phyloP scores from a whole-genome alignment of 2,888 invertebrate genomes.

The Strigamia crassipes region DNA sequence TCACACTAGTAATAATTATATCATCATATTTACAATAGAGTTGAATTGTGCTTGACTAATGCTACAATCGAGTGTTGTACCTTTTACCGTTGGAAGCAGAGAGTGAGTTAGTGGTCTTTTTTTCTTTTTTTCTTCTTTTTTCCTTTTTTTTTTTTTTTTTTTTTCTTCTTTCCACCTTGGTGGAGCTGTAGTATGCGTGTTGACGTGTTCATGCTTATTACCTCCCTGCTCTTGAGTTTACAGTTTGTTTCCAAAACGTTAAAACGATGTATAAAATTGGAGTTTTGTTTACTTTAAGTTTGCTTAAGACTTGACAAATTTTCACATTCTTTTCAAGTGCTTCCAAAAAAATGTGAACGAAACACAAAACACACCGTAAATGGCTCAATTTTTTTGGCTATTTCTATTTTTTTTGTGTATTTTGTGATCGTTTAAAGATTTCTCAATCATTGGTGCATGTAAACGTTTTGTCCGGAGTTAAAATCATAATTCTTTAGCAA shows the following conservation, averaged over 20 bases:
- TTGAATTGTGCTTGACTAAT: constrained; percentile 24
- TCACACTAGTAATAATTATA: neutral
- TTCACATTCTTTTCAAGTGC: constrained; percentile 6
- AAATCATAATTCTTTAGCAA: neutral
- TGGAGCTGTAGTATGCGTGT: neutral
- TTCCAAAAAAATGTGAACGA: constrained; percentile 11
- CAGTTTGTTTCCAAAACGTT: neutral
- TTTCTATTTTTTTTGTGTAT: neutral
- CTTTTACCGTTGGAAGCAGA: neutral
- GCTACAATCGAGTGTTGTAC: neutral
- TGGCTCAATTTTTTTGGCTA: constrained; percentile 38
- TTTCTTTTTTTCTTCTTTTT: neutral
- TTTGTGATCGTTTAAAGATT: constrained; percentile 15
- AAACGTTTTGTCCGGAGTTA: neutral
- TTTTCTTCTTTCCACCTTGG: too few relatives aligned
- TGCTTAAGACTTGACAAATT: neutral
- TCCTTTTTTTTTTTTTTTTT: too few relatives aligned
- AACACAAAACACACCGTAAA: constrained; percentile 9
- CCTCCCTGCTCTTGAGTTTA: neutral
- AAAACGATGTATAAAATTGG: neutral
- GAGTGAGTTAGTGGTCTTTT: neutral
- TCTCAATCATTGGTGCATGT: constrained; percentile 6
- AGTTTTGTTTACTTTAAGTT: neutral
- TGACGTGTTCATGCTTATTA: neutral
- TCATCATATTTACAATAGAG: constrained; percentile 1